Percentiles rank a stretch among this genome's conserved stretches.
phyloP scores from a whole-genome alignment of 2,797 vertebrate species.

The Coccyzus lansbergi region DNA sequence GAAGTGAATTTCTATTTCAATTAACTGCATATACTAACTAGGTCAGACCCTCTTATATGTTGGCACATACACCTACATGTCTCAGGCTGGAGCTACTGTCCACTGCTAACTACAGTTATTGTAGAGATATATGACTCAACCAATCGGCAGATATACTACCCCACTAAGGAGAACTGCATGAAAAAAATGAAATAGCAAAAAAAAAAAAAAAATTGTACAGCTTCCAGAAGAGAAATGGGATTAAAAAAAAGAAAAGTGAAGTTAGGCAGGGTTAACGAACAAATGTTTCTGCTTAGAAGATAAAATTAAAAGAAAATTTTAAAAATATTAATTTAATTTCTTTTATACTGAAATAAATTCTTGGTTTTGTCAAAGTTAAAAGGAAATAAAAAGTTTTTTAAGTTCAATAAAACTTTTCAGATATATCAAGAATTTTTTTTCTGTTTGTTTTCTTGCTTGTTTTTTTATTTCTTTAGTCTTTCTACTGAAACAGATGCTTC shows the following conservation, averaged over 20 bases:
- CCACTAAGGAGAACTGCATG: not conserved
- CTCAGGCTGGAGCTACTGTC: not conserved
- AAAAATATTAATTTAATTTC: not conserved
- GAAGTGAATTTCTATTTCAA: not conserved
- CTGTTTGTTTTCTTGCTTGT: no score
- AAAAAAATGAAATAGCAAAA: not conserved
- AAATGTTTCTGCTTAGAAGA: accelerated
- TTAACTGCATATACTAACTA: not conserved
- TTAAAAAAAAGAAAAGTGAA: not conserved
- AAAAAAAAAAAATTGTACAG: accelerated
- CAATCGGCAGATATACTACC: not conserved
- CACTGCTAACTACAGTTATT: not conserved
- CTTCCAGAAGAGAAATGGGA: not conserved
- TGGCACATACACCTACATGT: not conserved
- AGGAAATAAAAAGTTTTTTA: not conserved
- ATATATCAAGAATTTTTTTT: not conserved
- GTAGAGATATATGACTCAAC: not conserved
- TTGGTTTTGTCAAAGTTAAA: not conserved
- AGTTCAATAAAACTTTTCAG: not conserved
- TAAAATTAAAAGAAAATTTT: not conserved
- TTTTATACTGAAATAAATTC: not conserved
- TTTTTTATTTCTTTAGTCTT: not conserved
- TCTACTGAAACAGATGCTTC: not conserved
- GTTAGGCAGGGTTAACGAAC: not conserved
- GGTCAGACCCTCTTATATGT: not conserved